Evolutionary conservation across 2,888 invertebrate species (phyloP).

Genomic region (Microdon myrmicae): DNA sequence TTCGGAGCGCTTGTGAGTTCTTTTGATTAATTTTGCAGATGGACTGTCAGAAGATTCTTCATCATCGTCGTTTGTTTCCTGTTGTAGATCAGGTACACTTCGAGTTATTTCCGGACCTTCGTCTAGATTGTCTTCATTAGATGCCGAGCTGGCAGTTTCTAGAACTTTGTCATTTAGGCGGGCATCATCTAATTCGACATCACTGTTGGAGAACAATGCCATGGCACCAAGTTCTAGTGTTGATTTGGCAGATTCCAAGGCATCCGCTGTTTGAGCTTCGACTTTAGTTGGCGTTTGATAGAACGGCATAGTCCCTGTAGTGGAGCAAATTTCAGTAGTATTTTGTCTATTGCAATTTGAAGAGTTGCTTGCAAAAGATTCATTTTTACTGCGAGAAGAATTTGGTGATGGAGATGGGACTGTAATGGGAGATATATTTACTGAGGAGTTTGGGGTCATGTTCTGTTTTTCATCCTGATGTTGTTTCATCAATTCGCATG

Average conservation of each 20-base stretch:
- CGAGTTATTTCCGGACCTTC: conserved; percentile 63
- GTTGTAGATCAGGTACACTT: conserved; percentile 64
- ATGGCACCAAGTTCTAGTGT: conserved; percentile 74
- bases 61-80: conserved; percentile 40
- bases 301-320: conserved; percentile 55
- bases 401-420: conserved; percentile 35
- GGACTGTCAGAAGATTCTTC: conserved; percentile 45
- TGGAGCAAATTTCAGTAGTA: conserved; percentile 55
- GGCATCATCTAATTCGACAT: conserved; percentile 83
- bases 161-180: conserved; percentile 81
- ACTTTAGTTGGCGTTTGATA: conserved; percentile 58
- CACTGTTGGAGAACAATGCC: conserved; percentile 87
- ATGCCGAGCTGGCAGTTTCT: conserved; percentile 62
- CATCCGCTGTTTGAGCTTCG: conserved; percentile 18
- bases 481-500: conserved; percentile 85
- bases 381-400: conserved; percentile 53
- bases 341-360: conserved; percentile 54
- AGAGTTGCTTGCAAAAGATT: conserved; percentile 55
- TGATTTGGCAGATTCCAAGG: conserved; percentile 61
- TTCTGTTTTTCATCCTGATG: conserved; percentile 70
- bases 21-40: conserved; percentile 54
- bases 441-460: conserved; percentile 60
- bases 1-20: conserved; percentile 66
- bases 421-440: conserved; percentile 57
- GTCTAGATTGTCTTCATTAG: conserved; percentile 56